A percentile compares a stretch with the other conserved stretches of the same genome.
phyloP scores from a whole-genome alignment of 2,888 invertebrate species.

The Drosophila pullipes region DNA sequence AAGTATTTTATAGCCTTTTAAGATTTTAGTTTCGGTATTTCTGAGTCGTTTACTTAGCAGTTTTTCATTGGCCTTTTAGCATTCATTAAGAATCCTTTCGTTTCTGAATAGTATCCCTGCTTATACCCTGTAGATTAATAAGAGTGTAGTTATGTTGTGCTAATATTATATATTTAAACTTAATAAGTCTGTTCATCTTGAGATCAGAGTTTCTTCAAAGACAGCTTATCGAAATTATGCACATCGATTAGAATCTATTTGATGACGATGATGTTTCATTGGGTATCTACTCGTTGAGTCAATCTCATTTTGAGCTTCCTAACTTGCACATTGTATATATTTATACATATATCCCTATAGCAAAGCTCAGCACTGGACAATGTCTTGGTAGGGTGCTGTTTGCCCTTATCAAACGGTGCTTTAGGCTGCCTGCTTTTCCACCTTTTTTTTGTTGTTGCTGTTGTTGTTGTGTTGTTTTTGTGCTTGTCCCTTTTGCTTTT shows the following conservation, averaged over 20 bases:
- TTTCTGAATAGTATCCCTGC: slow-evolving; percentile 9
- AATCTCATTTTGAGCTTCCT: not conserved
- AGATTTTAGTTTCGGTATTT: slow-evolving; percentile 22
- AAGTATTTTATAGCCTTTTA: not conserved
- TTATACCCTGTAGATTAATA: slow-evolving; percentile 7
- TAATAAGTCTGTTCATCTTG: not conserved
- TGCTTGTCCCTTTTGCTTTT: slow-evolving; percentile 9
- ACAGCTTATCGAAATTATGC: not conserved
- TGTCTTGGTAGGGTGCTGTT: slow-evolving; percentile 32
- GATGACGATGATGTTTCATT: not conserved
- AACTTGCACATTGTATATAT: not conserved
- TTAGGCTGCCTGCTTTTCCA: slow-evolving; percentile 54
- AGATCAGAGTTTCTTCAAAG: not conserved
- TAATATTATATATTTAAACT: too few relatives aligned
- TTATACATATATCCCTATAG: slow-evolving; percentile 21
- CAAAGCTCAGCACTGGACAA: slow-evolving; percentile 41
- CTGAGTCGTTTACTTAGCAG: not conserved
- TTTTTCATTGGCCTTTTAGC: slow-evolving; percentile 8
- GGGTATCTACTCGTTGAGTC: not conserved
- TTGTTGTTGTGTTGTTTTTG: slow-evolving; percentile 1
- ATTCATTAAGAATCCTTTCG: slow-evolving; percentile 16
- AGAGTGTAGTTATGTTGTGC: not conserved
- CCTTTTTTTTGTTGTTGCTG: slow-evolving; percentile 34
- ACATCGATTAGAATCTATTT: not conserved
- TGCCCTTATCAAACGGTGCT: slow-evolving; percentile 58